phyloP scores from a whole-genome alignment of 2,797 vertebrate species.

The Ceyx erithaca region DNA sequence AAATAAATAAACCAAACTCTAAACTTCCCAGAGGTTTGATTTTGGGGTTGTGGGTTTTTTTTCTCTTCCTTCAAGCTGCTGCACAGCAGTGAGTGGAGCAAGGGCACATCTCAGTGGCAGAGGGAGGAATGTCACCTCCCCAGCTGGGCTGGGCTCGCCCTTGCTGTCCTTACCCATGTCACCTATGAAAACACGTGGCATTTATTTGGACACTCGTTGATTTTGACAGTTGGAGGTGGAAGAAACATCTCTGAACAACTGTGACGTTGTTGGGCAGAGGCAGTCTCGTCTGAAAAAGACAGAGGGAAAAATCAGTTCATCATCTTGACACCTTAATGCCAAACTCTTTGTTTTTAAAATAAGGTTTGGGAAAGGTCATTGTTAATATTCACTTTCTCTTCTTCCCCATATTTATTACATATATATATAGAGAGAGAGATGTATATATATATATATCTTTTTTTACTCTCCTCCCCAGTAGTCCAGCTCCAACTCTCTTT shows the following conservation, averaged over 20 bases:
- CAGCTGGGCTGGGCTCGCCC: background rate
- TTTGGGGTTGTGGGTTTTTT: background rate
- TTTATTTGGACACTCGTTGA: rapidly evolving
- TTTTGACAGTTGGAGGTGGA: background rate
- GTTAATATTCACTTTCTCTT: background rate
- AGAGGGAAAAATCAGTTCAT: background rate
- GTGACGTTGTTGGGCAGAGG: rapidly evolving
- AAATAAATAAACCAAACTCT: background rate
- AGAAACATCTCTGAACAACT: rapidly evolving
- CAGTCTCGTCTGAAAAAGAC: background rate
- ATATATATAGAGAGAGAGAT: too few relatives aligned
- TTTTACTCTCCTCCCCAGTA: background rate
- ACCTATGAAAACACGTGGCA: rapidly evolving
- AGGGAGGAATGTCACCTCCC: conserved; percentile 10
- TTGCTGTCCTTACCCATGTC: background rate
- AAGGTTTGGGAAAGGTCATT: background rate
- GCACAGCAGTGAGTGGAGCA: background rate
- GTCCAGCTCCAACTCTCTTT: background rate
- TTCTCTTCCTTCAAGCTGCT: background rate
- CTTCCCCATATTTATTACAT: background rate
- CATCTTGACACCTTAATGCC: background rate
- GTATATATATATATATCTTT: too few relatives aligned
- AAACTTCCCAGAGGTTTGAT: background rate
- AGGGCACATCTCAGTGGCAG: conserved; percentile 45
- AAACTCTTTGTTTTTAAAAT: background rate